Evolutionary conservation across 2,888 invertebrate species (phyloP).

Genomic region (Nectonema munidae): DNA sequence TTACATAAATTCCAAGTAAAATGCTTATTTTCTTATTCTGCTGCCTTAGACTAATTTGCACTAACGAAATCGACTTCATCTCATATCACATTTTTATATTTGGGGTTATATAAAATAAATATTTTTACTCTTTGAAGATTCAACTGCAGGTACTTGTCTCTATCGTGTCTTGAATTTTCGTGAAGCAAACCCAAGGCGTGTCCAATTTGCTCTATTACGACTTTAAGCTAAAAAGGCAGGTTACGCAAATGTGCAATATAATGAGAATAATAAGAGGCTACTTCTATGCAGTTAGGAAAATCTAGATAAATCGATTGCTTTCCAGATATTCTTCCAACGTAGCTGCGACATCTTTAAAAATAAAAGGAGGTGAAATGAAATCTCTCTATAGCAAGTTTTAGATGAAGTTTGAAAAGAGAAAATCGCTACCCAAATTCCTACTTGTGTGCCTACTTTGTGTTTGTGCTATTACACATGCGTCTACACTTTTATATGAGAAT

Average conservation of each 20-base stretch:
- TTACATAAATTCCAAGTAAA: no score
- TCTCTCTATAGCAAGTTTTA: neutral
- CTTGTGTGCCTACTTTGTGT: no score
- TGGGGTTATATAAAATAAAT: no score
- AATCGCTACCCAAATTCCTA: no score
- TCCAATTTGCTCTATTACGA: neutral
- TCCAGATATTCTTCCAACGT: constrained; percentile 1
- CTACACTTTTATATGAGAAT: no score
- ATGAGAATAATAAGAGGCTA: neutral
- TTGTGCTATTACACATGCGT: no score
- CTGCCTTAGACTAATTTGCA: no score
- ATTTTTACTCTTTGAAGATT: constrained; percentile 2
- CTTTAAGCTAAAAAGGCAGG: neutral
- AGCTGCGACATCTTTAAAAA: constrained; percentile 1
- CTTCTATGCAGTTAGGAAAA: constrained; percentile 7
- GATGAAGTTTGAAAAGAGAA: neutral
- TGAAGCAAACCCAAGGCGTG: constrained; percentile 8
- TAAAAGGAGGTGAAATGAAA: constrained; percentile 2
- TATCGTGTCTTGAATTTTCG: neutral
- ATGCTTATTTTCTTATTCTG: no score
- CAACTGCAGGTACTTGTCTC: neutral
- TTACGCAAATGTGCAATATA: neutral
- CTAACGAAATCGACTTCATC: no score
- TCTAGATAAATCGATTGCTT: constrained; percentile 8
- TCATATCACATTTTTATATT: no score